Conservation (phyloP, 2,888 invertebrate species). For the Drosophila affinis region DNA sequence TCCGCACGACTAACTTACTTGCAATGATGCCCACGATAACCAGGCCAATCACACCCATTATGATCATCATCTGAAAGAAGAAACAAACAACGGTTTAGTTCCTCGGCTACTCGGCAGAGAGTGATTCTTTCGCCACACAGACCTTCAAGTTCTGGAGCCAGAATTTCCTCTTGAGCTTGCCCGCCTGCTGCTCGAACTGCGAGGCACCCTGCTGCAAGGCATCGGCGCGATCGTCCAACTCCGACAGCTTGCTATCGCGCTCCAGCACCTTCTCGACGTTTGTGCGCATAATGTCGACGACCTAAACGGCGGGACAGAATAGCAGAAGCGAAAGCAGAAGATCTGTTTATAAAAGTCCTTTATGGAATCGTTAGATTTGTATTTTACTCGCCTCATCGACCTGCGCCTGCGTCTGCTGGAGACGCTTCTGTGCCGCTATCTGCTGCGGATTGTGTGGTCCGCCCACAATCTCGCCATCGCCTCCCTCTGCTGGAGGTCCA, state of each 20-base stretch:
- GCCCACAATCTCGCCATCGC: conserved; percentile 91
- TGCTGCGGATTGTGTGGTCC: conserved; percentile 94
- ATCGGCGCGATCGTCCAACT: conserved; percentile 97
- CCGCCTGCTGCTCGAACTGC: conserved; percentile 98
- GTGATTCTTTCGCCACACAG: no score
- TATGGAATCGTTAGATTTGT: neutral
- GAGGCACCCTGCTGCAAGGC: conserved; percentile 97
- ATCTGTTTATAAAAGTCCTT: neutral
- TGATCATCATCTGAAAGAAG: conserved; percentile 91
- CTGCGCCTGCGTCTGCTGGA: conserved; percentile 94
- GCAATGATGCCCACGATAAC: conserved; percentile 93
- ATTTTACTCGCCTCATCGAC: conserved; percentile 88
- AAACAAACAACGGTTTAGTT: neutral
- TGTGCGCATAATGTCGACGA: conserved; percentile 96
- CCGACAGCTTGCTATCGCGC: conserved; percentile 96
- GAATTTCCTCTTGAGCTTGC: conserved; percentile 97
- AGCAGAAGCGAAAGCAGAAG: neutral
- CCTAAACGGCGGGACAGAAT: conserved; percentile 82
- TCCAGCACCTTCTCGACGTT: conserved; percentile 98
- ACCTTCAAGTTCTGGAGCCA: conserved; percentile 96
- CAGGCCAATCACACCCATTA: conserved; percentile 93
- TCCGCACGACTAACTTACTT: conserved; percentile 87
- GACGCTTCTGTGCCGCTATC: conserved; percentile 91
- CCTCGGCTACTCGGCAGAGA: no score
- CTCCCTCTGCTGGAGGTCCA: conserved; percentile 87